phyloP scores from a whole-genome alignment of 1,140 invertebrate species.

The Pseudobourletiella spinata region DNA sequence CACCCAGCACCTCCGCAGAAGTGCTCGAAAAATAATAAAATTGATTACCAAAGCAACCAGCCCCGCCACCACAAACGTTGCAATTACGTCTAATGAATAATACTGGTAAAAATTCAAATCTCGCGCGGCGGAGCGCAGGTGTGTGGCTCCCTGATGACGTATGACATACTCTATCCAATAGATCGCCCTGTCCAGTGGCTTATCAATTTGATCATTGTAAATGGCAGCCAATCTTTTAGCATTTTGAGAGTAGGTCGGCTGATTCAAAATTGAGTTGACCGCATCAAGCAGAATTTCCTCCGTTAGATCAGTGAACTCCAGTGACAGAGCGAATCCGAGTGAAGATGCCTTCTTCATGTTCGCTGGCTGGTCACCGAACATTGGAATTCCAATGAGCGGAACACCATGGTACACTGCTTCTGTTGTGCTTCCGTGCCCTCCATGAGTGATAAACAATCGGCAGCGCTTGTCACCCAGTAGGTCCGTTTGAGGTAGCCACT shows the following conservation, averaged over 20 bases:
- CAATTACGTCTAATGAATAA: too few species aligned
- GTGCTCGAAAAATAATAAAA: too few species aligned
- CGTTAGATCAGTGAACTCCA: constrained; percentile 13
- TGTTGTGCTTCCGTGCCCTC: constrained; percentile 13
- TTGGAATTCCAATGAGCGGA: constrained; percentile 40
- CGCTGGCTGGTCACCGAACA: constrained; percentile 21
- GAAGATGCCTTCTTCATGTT: constrained; percentile 34
- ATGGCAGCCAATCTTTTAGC: too few species aligned
- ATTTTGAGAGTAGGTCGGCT: constrained; percentile 19
- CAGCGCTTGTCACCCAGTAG: constrained; percentile 58
- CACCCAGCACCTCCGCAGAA: too few species aligned
- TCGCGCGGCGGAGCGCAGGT: too few species aligned
- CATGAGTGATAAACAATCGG: constrained; percentile 38
- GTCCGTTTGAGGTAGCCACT: constrained; percentile 75
- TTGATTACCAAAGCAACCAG: too few species aligned
- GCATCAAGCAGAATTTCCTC: constrained; percentile 12
- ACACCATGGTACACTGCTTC: constrained; percentile 54
- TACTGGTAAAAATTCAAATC: too few species aligned
- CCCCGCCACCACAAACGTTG: too few species aligned
- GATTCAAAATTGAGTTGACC: constrained; percentile 12
- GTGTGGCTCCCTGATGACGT: too few species aligned
- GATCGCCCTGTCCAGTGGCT: too few species aligned
- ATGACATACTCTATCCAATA: too few species aligned
- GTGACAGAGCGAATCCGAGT: constrained; percentile 28
- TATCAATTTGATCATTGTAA: too few species aligned